Percentiles rank a stretch among this genome's conserved stretches.
Evolutionary conservation across 2,797 vertebrate species (phyloP).

Genomic region (Sorex maritimensis): DNA sequence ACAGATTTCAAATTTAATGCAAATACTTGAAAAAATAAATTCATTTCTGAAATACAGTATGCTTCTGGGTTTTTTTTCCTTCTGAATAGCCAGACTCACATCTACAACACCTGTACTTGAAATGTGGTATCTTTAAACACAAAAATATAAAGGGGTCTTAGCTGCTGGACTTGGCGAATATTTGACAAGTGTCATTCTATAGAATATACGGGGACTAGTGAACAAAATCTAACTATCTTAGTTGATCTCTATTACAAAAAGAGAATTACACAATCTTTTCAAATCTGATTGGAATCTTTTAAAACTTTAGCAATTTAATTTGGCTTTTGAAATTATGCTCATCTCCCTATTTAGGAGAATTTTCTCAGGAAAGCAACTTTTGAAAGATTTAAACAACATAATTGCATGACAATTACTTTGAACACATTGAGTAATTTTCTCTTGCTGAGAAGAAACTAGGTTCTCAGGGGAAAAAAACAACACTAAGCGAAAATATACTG

Average conservation of each 20-base stretch:
- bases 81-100: neutral
- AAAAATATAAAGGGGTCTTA: neutral
- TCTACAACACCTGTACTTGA: neutral
- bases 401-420: slow-evolving; percentile 67
- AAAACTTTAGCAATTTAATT: slow-evolving; percentile 47
- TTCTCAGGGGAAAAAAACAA: neutral
- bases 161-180: neutral
- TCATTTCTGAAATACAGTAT: no score
- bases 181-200: neutral
- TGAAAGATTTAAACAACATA: slow-evolving; percentile 65
- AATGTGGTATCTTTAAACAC: neutral
- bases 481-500: neutral
- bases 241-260: neutral
- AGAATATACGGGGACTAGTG: neutral
- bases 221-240: neutral
- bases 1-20: no score
- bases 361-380: slow-evolving; percentile 65
- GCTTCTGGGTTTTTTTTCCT: neutral
- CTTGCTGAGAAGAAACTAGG: slow-evolving; percentile 58
- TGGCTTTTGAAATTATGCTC: slow-evolving; percentile 55
- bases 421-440: slow-evolving; percentile 62
- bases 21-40: no score
- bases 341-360: slow-evolving; percentile 2
- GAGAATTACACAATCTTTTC: neutral
- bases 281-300: slow-evolving; percentile 13